Base-by-base conservation (phyloP, 2,113 vertebrate genomes). In the Phyllostomus hastatus region DNA sequence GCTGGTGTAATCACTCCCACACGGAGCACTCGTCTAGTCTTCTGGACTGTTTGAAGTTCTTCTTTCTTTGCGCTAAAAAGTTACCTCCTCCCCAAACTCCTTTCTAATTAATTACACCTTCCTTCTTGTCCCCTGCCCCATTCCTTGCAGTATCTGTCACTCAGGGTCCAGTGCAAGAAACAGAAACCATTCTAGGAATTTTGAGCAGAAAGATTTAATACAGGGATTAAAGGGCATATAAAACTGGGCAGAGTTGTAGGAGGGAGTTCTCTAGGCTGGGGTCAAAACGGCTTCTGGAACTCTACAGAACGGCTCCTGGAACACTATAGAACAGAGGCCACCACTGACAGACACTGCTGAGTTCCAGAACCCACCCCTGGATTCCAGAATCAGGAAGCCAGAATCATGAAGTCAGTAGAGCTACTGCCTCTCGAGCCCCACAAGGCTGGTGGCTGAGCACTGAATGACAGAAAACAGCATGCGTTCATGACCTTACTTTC, bases 171-270 rank as follows among this genome's bases (percentile, higher is more conserved):
- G 20, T 35, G 64, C 0, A 95, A 17, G 24, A 94, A 91, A 75
- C 50, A 97, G 72, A 88, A 93, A 72, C 24, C 10, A 48, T 19
- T 79, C 19, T 0, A 85, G 67, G 28, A 41, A 95, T 52, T 80
- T 66, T 57, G 81, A 94, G 16, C 50, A 67, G 83, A 93, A 93
- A 82, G 28, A 86, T 91, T 95, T 80, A 73, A 85, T 84, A 33
- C 19, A 73, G 4, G 38, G 24, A 87, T 76, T 70, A 35, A 80
- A 75, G 12, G 19, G 35, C 8, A 38, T 72, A 22, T 14, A 86
- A 93, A 86, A 73, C 70, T 43, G 33, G 24, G 6, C 22, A 57
- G 15, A 48, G 2, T 78, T 95, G 16, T 78, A 88, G 52, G n/a
- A 83, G 22, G 78, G 10, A 61, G 17, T 3, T 33, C 43, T 90